phyloP scores from a whole-genome alignment of 2,113 vertebrate genomes.

The Phrynocephalus versicolor region DNA sequence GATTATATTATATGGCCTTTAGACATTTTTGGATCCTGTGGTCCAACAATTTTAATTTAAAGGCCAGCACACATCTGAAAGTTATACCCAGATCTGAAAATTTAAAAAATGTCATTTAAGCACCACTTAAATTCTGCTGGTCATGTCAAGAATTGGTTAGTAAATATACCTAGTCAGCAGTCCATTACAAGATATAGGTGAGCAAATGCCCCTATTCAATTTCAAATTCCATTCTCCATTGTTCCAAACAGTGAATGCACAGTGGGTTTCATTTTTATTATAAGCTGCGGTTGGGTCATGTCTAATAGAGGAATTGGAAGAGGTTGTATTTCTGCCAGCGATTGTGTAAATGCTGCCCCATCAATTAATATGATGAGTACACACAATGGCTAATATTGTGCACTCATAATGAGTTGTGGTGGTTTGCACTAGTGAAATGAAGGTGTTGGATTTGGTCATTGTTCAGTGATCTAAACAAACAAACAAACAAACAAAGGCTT shows the following conservation, averaged over 20 bases:
- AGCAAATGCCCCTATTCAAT: background rate
- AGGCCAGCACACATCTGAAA: background rate
- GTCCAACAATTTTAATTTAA: constrained; percentile 23
- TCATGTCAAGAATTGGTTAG: constrained; percentile 2
- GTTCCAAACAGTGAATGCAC: background rate
- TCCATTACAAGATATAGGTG: constrained; percentile 10
- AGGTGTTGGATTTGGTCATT: background rate
- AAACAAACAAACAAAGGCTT: background rate
- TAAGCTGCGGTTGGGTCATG: background rate
- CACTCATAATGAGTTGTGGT: background rate
- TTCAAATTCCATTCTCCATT: background rate
- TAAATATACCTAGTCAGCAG: constrained; percentile 9
- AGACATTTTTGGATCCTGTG: background rate
- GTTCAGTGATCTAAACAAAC: no score
- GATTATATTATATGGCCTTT: constrained; percentile 4
- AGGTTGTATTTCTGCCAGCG: background rate
- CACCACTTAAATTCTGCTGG: background rate
- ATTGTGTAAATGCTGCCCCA: background rate
- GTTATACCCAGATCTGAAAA: constrained; percentile 12
- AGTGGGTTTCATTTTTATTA: background rate
- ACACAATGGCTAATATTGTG: background rate
- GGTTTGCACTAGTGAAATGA: background rate
- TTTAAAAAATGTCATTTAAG: constrained; percentile 13
- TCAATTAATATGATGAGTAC: background rate
- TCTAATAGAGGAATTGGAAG: background rate